Evolutionary conservation across 2,113 vertebrate genomes (phyloP).

Genomic region (Hippocampus barbouri): DNA sequence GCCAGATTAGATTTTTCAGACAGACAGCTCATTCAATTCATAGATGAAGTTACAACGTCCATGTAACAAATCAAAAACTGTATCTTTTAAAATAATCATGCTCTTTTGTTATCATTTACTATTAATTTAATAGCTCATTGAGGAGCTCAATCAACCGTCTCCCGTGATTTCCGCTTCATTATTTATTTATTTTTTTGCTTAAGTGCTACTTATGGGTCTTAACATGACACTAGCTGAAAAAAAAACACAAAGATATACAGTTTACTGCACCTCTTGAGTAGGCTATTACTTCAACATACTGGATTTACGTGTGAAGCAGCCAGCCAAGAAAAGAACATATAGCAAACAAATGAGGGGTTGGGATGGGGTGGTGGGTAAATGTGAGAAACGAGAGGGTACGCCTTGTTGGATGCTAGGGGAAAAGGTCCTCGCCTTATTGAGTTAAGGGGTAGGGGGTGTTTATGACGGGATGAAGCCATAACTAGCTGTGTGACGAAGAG

Average conservation of each 20-base stretch:
- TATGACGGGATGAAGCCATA: constrained; percentile 47
- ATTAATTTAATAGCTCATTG: too few relatives aligned
- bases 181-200: background rate
- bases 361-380: background rate
- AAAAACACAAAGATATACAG: background rate
- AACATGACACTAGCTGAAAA: background rate
- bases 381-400: constrained; percentile 18
- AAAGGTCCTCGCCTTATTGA: background rate
- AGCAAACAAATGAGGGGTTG: constrained; percentile 17
- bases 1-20: background rate
- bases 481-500: constrained; percentile 35
- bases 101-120: too few relatives aligned
- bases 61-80: too few relatives aligned
- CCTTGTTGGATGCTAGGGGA: background rate
- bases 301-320: constrained; percentile 42
- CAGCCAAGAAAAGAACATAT: constrained; percentile 32
- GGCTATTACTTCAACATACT: background rate
- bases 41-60: background rate
- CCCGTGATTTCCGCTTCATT: background rate
- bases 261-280: background rate
- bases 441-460: too few relatives aligned
- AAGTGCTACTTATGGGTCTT: background rate
- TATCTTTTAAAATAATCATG: too few relatives aligned
- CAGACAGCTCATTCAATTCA: too few relatives aligned
- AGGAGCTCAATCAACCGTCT: too few relatives aligned